Evolutionary conservation across 2,797 vertebrate genomes (phyloP), one percentile per base, ranked within the genome.

Genomic region (Schizothorax lantsangensis): DNA sequence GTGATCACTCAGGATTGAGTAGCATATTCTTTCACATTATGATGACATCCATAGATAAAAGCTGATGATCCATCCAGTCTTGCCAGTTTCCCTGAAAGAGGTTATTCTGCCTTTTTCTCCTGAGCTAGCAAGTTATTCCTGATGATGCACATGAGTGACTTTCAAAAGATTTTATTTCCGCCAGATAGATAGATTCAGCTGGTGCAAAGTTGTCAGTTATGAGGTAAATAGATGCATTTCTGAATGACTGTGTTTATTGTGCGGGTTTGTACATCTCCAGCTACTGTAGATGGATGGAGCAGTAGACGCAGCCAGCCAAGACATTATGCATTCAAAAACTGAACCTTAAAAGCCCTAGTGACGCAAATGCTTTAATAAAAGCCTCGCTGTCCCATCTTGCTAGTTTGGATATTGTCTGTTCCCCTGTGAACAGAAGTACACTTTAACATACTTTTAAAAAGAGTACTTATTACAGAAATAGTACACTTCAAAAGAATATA

Each of bases 81-180:
- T 33, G 19, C 21, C 49, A 72, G 12, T 72, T 66, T 43, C 30
- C 43, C 73, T 86, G 43, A 79, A 79, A 78, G 26, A 82, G 14
- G 4, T 26, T 49, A 14, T 57, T 57, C 33, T 72, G 84, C 59
- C 10, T 78, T 83, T 59, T 83, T 71, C 43, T 64, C 47, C 72
- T 73, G 21, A 64, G 75, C 79, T 64, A 57, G n/a, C 49, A 78
- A 45, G 54, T 72, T 88, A 26, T 89, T 77, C 15, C 57, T 52
- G 49, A 72, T 84, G 52, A 73, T 79, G 72, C 77, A 86, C 89
- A 79, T 89, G 81, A 75, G 43, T 84, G 78, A 84, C 45, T 82
- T 84, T 72, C 71, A 86, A 84, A 85, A 83, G 77, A 81, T 72
- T 72, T 33, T 75, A 74, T 79, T 86, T 40, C 30, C 19, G 12